These are phyloP conservation scores for Enchytraeus crypticus DNA, from an alignment of 2,888 invertebrate genomes.

Conservation along the genomic window DNA sequence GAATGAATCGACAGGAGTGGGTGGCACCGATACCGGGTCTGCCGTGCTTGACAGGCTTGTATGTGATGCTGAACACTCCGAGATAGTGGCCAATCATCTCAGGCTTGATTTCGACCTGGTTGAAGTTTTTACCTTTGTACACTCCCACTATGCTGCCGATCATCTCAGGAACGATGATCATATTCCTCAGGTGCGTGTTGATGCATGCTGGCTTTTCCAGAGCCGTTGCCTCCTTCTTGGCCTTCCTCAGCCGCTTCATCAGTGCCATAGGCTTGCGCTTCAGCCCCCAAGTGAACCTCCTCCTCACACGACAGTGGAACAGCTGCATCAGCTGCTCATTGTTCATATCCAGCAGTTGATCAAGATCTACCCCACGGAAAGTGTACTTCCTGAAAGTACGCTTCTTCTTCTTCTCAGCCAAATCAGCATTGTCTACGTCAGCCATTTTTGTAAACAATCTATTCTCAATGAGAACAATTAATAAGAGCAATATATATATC, in stretches of 20 bases:
- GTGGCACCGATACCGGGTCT: too few relatives aligned
- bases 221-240: slow-evolving; percentile 66
- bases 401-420: slow-evolving; percentile 77
- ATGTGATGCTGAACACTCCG: slow-evolving; percentile 89
- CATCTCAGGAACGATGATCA: slow-evolving; percentile 99
- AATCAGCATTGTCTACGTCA: slow-evolving; percentile 8
- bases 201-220: slow-evolving; percentile 95
- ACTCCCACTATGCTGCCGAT: slow-evolving; percentile 97
- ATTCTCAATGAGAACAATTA: too few relatives aligned
- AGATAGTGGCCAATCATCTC: slow-evolving; percentile 96
- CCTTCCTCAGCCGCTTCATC: slow-evolving; percentile 86
- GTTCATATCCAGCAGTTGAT: slow-evolving; percentile 94
- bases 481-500: too few relatives aligned
- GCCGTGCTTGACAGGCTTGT: slow-evolving; percentile 96
- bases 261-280: slow-evolving; percentile 87
- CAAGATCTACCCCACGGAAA: slow-evolving; percentile 96
- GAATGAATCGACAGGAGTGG: slow-evolving; percentile 93
- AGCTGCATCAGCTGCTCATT: slow-evolving; percentile 87
- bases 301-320: slow-evolving; percentile 82
- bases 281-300: slow-evolving; percentile 81
- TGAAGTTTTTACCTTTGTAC: slow-evolving; percentile 96
- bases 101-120: slow-evolving; percentile 70
- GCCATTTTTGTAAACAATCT: too few relatives aligned
- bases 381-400: slow-evolving; percentile 99
- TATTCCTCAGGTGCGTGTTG: slow-evolving; percentile 94